phyloP scores from a whole-genome alignment of 2,888 invertebrate species.

The Euclidia mi region DNA sequence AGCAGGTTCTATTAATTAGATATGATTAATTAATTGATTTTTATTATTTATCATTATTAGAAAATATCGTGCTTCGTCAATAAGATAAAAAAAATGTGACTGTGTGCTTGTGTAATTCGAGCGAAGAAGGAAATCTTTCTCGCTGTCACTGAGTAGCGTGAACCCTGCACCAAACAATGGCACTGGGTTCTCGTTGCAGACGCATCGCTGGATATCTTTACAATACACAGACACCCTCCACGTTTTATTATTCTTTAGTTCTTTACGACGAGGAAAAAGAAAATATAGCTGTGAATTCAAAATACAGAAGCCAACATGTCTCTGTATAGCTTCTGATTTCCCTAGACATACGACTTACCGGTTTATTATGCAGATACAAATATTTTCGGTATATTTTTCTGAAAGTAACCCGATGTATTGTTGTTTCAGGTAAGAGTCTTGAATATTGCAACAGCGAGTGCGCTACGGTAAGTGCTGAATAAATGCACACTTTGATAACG shows the following conservation, averaged over 20 bases:
- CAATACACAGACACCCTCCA: not conserved
- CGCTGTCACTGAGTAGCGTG: not conserved
- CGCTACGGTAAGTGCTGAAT: constrained; percentile 5
- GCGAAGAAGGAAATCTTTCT: too few relatives aligned
- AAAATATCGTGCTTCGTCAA: too few relatives aligned
- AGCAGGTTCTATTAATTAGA: too few relatives aligned
- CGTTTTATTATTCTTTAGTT: not conserved
- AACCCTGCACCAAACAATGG: constrained; percentile 17
- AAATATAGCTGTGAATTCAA: not conserved
- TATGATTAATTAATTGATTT: too few relatives aligned
- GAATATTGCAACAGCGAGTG: not conserved
- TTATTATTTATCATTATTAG: too few relatives aligned
- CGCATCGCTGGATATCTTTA: constrained; percentile 1
- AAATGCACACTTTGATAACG: constrained; percentile 8
- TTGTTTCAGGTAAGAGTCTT: constrained; percentile 12
- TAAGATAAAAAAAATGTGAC: too few relatives aligned
- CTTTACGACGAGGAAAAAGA: not conserved
- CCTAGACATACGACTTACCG: not conserved
- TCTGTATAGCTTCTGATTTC: not conserved
- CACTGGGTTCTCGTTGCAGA: constrained; percentile 3
- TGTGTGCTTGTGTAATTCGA: too few relatives aligned
- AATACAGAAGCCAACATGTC: not conserved
- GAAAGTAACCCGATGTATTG: not conserved
- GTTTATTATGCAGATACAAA: not conserved
- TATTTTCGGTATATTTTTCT: too few relatives aligned